phyloP scores from a whole-genome alignment of 2,113 vertebrate genomes.

The Pomatostomus ruficeps region DNA sequence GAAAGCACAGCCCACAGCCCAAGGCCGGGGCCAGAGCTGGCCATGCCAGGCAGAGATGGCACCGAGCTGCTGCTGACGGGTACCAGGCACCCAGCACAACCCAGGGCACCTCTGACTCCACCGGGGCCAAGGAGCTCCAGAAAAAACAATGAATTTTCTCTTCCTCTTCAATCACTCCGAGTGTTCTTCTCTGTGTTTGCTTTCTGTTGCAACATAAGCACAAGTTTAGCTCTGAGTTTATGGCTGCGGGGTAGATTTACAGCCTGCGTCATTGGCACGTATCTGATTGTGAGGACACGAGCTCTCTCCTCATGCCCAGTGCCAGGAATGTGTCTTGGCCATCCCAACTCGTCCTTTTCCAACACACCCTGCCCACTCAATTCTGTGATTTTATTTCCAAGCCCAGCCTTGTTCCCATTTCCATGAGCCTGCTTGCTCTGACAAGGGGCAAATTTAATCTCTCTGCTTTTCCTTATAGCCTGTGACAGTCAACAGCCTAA shows the following conservation, averaged over 20 bases:
- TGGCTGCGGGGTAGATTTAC: not conserved
- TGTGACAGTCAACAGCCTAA: not conserved
- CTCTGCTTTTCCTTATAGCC: not conserved
- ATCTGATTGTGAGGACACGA: not conserved
- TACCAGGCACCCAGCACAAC: not conserved
- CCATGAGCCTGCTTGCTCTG: fast-evolving
- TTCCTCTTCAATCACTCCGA: not conserved
- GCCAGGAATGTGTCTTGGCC: not conserved
- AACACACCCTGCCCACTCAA: not conserved
- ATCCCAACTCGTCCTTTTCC: fast-evolving
- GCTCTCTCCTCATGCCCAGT: fast-evolving
- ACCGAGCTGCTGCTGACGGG: fast-evolving
- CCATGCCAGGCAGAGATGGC: fast-evolving
- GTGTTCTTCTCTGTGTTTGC: not conserved
- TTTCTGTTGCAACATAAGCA: not conserved
- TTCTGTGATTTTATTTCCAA: not conserved
- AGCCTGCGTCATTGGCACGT: no score
- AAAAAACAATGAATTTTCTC: not conserved
- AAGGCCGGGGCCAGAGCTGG: not conserved
- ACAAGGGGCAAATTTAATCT: not conserved
- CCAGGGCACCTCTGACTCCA: fast-evolving
- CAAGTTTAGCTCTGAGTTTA: not conserved
- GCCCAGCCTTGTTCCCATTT: not conserved
- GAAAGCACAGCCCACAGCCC: not conserved
- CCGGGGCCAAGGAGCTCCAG: not conserved